Evolutionary conservation across 2,113 vertebrate genomes (phyloP).

Genomic region (Mungos mungo): DNA sequence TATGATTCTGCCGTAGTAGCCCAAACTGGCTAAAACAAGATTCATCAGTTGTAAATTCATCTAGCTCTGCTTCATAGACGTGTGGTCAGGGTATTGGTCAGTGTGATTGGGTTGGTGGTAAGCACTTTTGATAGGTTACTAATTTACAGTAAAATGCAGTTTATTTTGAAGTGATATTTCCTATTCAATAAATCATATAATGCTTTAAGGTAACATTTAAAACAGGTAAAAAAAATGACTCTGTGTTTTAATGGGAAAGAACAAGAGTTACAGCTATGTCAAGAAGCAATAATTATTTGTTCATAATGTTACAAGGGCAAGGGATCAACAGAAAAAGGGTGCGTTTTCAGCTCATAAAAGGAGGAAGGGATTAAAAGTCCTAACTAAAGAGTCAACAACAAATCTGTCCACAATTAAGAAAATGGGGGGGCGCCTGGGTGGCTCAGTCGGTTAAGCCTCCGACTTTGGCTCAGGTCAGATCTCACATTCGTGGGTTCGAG

Average conservation of each 20-base stretch:
- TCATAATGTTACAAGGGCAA: not conserved
- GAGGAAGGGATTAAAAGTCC: not conserved
- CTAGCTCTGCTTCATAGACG: not conserved
- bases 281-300: constrained; percentile 2
- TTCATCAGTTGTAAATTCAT: not conserved
- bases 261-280: not conserved
- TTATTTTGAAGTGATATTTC: constrained; percentile 36
- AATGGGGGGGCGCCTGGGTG: too few species aligned
- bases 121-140: not conserved
- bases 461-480: too few species aligned
- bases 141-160: not conserved
- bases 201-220: not conserved
- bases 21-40: not conserved
- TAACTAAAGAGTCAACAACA: not conserved
- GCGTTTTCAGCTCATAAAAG: not conserved
- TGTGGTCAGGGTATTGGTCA: not conserved
- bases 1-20: not conserved
- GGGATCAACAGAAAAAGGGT: not conserved
- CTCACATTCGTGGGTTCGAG: too few species aligned
- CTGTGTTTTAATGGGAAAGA: not conserved
- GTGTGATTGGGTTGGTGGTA: not conserved
- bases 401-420: constrained; percentile 12
- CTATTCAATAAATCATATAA: not conserved
- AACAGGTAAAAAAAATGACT: not conserved
- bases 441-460: too few species aligned